Evolutionary conservation across 2,113 vertebrate species (phyloP), one percentile per base, ranked within the genome.

Genomic region (Sinocyclocheilus rhinocerous): DNA sequence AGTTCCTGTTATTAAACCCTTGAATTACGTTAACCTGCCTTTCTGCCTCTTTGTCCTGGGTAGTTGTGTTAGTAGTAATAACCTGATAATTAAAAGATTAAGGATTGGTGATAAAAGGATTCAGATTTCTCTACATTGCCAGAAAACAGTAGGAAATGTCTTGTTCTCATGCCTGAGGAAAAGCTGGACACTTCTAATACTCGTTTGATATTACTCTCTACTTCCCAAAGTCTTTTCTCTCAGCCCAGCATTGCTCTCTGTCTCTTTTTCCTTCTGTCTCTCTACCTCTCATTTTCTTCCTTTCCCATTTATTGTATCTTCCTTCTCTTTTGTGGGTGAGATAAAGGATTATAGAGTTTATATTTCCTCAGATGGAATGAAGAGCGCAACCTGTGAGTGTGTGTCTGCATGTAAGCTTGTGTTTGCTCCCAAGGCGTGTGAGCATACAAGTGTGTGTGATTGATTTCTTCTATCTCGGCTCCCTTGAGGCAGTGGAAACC

Each of bases 361-460:
- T 79, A 63, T 80, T 81, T 81, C 26, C 61, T 48, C 61, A 67
- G 61, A 67, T 48, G 79, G 42, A 81, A 39, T 50, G 79, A 67
- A 48, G 61, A 81, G 4, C 61, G 20, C 39, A 67, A 48, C 77
- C 76, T 86, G 88, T 78, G 82, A 52, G 83, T 79, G 80, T 79
- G 84, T 86, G 81, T 85, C 4, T 82, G 33, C 50, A 39, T 77
- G 83, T 73, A 24, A 59, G 79, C 76, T 81, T 86, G 78, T 78
- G 73, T 86, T 84, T 86, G 63, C 45, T 52, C 67, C 48, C 48
- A 52, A 48, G 80, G 78, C 67, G 20, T 79, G 52, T 72, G 84
- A 77, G 87, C 55, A 81, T 72, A 81, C 75, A 85, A 78, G 84
- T 59, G 79, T 77, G 80, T 75, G 83, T 59, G 88, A 87, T 89